A percentile compares a stretch with the other conserved stretches of the same genome.
Evolutionary conservation across 2,797 vertebrate species (phyloP).

Genomic region (Myotis pilosus): DNA sequence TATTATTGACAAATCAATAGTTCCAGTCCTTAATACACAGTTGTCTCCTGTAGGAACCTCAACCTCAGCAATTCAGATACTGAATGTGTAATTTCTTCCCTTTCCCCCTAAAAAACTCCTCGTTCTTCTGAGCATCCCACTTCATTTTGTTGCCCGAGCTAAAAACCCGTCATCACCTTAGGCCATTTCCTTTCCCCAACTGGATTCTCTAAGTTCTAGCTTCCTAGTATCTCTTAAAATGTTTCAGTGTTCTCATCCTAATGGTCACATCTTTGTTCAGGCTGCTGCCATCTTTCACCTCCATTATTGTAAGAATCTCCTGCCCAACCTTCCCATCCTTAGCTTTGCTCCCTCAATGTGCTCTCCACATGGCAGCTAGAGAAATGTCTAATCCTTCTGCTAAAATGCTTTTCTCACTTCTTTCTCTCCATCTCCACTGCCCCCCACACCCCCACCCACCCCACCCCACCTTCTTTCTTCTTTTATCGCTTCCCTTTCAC

Average conservation of each 20-base stretch:
- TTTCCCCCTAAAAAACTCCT: neutral
- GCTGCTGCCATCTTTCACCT: neutral
- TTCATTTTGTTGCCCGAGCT: neutral
- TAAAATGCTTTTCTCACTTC: neutral
- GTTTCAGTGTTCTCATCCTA: neutral
- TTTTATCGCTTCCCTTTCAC: neutral
- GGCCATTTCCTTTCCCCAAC: neutral
- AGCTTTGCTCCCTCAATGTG: neutral
- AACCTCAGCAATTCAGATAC: neutral
- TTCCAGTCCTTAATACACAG: neutral
- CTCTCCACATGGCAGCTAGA: neutral
- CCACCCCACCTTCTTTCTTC: neutral
- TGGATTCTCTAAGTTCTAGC: neutral
- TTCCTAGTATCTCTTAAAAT: neutral
- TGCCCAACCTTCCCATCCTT: too few species aligned
- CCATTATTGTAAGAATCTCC: neutral
- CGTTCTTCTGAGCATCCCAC: neutral
- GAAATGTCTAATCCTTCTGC: neutral
- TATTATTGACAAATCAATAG: too few species aligned
- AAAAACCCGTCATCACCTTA: neutral
- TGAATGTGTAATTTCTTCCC: neutral
- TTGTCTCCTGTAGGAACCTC: neutral
- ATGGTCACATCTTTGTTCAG: neutral
- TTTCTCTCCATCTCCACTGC: neutral
- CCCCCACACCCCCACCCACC: too few species aligned